These are phyloP conservation scores for Trachelus troglodyta DNA, from an alignment of 2,888 invertebrate genomes.

Conservation along the genomic window DNA sequence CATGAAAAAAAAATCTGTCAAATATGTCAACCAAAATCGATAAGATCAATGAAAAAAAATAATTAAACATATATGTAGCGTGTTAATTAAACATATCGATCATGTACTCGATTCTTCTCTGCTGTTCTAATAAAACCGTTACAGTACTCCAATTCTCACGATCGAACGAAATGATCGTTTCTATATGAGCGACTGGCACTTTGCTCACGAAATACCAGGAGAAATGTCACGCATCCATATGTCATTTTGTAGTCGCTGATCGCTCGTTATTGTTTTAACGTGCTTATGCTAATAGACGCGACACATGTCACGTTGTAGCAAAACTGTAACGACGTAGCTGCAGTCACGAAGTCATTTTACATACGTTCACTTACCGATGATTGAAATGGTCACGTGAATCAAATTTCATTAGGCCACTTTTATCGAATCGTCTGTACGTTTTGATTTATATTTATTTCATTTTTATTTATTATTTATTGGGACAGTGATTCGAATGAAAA, in stretches of 20 bases:
- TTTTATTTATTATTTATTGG: background rate
- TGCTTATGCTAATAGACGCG: slow-evolving; percentile 13
- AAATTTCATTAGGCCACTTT: background rate
- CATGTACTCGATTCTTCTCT: background rate
- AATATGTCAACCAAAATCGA: background rate
- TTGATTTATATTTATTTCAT: too few species aligned
- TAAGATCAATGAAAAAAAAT: background rate
- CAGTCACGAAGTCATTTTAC: background rate
- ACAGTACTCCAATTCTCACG: slow-evolving; percentile 14
- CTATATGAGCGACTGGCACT: slow-evolving; percentile 7
- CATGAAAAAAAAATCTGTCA: background rate
- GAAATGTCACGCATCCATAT: background rate
- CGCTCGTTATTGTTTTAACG: slow-evolving; percentile 17
- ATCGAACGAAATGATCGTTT: slow-evolving; percentile 8
- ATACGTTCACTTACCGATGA: background rate
- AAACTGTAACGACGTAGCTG: background rate
- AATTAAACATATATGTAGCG: background rate
- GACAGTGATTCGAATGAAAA: background rate
- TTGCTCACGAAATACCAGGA: background rate
- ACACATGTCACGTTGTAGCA: slow-evolving; percentile 13
- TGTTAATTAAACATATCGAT: background rate
- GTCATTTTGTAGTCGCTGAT: slow-evolving; percentile 5
- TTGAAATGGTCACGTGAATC: background rate
- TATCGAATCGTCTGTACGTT: background rate
- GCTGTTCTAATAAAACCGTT: slow-evolving; percentile 9